phyloP scores from a whole-genome alignment of 2,888 invertebrate genomes.

The Cylindroiulus punctatus region DNA sequence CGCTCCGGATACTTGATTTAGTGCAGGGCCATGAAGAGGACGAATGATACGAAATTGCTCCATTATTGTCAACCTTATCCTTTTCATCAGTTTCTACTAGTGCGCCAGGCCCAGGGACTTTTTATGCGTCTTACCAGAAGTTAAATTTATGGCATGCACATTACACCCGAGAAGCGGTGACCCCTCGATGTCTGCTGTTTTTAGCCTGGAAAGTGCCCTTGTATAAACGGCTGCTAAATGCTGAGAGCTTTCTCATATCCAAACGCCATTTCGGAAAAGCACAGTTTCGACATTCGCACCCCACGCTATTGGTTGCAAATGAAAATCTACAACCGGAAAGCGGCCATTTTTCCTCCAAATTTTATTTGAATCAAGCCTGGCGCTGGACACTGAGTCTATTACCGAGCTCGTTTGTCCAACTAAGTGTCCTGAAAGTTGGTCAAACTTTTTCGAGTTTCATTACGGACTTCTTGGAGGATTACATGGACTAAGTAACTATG shows the following conservation, averaged over 20 bases:
- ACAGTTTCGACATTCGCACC: background rate
- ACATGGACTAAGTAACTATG: no score
- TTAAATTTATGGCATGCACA: constrained; percentile 39
- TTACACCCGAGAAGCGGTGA: background rate
- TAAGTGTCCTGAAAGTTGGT: background rate
- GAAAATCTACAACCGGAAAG: constrained; percentile 40
- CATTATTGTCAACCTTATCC: constrained; percentile 51
- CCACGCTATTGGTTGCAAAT: background rate
- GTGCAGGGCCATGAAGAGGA: constrained; percentile 39
- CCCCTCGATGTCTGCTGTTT: constrained; percentile 39
- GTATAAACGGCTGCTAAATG: constrained; percentile 36
- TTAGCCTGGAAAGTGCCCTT: constrained; percentile 1
- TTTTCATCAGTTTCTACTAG: constrained; percentile 48
- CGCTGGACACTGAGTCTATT: background rate
- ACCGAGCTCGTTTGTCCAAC: background rate
- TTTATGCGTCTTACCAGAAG: constrained; percentile 43
- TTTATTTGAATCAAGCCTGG: background rate
- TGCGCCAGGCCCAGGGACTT: background rate
- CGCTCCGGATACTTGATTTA: constrained; percentile 50
- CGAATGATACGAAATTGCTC: constrained; percentile 45
- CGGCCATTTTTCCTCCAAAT: constrained; percentile 4
- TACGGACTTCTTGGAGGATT: no score
- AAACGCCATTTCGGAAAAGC: background rate
- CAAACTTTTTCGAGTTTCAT: no score
- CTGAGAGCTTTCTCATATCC: constrained; percentile 43